Conservation (phyloP, 2,888 invertebrate genomes). For the Papilio elwesi region DNA sequence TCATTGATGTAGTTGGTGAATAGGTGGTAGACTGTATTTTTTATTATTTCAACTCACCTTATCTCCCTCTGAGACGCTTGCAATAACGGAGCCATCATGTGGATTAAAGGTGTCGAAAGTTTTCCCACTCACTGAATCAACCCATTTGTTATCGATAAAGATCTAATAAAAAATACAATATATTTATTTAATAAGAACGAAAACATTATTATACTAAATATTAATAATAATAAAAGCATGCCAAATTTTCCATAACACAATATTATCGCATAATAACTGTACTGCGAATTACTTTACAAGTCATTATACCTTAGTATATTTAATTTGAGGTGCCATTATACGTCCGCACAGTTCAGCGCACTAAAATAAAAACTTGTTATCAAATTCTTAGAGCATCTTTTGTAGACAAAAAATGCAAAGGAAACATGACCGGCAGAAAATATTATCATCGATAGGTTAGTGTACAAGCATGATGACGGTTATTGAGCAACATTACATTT, state of each 20-base stretch:
- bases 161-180: slow-evolving; percentile 59
- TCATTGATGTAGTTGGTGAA: no score
- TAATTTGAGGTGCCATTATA: slow-evolving; percentile 54
- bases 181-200: no score
- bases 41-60: slow-evolving; percentile 86
- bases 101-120: slow-evolving; percentile 92
- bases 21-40: no score
- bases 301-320: slow-evolving; percentile 54
- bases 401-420: not conserved
- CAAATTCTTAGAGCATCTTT: not conserved
- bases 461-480: not conserved
- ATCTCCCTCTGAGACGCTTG: slow-evolving; percentile 91
- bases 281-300: no score
- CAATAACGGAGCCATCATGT: slow-evolving; percentile 88
- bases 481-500: not conserved
- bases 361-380: slow-evolving; percentile 9
- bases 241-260: not conserved
- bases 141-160: slow-evolving; percentile 75
- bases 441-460: not conserved
- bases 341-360: slow-evolving; percentile 8
- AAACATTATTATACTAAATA: not conserved
- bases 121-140: slow-evolving; percentile 90
- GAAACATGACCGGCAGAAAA: slow-evolving; percentile 1
- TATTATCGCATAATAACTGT: no score
- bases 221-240: not conserved